These are phyloP conservation scores for Stomatorhinus walkeri DNA, from an alignment of 2,797 vertebrate species.

Conservation along the genomic window DNA sequence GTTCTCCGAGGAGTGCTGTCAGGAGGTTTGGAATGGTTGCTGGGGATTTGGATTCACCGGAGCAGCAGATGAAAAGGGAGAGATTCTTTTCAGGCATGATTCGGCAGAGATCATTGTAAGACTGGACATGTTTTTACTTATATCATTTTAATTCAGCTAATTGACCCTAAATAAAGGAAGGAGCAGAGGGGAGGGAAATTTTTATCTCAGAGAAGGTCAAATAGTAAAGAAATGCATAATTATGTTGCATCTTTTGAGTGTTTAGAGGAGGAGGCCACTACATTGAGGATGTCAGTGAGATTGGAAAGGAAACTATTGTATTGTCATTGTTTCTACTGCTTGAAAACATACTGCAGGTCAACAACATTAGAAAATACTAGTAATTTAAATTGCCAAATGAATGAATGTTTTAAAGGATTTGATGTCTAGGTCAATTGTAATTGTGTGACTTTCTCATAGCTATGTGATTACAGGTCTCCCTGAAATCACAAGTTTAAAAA, in stretches of 20 bases:
- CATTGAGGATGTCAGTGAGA: background rate
- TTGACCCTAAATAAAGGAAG: conserved; percentile 40
- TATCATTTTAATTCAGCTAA: conserved; percentile 41
- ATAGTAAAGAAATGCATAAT: conserved; percentile 31
- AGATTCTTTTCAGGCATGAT: conserved; percentile 42
- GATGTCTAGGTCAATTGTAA: background rate
- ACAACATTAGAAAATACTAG: background rate
- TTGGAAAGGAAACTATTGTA: background rate
- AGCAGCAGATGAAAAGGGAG: conserved; percentile 24
- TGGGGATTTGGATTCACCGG: conserved; percentile 20
- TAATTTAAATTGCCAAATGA: background rate
- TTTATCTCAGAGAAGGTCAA: conserved; percentile 48
- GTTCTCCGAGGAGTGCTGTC: conserved; percentile 41
- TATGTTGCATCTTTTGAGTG: background rate
- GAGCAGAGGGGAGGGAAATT: conserved; percentile 49
- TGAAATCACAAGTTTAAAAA: conserved; percentile 4
- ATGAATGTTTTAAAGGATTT: background rate
- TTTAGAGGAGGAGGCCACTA: background rate
- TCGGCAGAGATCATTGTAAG: conserved; percentile 33
- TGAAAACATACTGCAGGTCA: background rate
- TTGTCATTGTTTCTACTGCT: background rate
- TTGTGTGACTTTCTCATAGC: background rate
- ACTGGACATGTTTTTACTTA: conserved; percentile 37
- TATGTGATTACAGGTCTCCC: background rate
- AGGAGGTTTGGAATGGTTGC: conserved; percentile 18